Base-by-base conservation (phyloP, 2,797 vertebrate species). In the Sorex maritimensis region DNA sequence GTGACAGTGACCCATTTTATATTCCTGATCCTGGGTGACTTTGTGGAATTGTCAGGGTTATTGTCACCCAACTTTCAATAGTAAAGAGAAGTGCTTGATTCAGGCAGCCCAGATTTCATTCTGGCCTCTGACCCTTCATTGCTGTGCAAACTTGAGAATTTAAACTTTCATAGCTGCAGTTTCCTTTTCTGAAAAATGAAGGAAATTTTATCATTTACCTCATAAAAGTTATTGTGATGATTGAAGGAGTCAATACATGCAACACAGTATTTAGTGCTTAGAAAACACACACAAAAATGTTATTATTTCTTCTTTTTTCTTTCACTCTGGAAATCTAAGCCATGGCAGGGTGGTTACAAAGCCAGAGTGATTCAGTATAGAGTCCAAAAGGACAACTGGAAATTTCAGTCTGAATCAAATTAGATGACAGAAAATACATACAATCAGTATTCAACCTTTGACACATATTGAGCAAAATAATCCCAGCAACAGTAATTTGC, bases 401-500 rank as follows among this genome's bases (percentile, higher is more conserved):
- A 58, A 73, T 52, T 78, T 23, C 5, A 74, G 34, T n/a, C 55
- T 34, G 19, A 38, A 30, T 38, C 74, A 91, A 78, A 90, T 74
- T 26, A 34, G 17, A 81, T 15, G 24, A 88, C 82, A 88, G 13
- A 69, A 96, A 80, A 89, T 69, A 84, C 41, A 65, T 44, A 91
- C 26, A 90, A 81, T 68, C 30, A 38, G 55, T 67, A 23, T 46
- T 87, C 74, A 58, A 46, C 0, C 14, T 67, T 44, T 65, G 63
- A 61, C 26, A 75, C 3, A 92, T 24, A 34, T 6, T 2, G 73
- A 80, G 34, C 38, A 89, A 73, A 75, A 90, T 87, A 77, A 72
- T 73, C 55, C n/a, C 61, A 84, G 83, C 52, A 67, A 93, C 11
- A 3, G 85, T 93, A 41, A 77, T 88, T 82, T 86, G 26, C 72